Evolutionary conservation across 2,797 vertebrate species (phyloP).

Genomic region (Centroberyx gerrardi): DNA sequence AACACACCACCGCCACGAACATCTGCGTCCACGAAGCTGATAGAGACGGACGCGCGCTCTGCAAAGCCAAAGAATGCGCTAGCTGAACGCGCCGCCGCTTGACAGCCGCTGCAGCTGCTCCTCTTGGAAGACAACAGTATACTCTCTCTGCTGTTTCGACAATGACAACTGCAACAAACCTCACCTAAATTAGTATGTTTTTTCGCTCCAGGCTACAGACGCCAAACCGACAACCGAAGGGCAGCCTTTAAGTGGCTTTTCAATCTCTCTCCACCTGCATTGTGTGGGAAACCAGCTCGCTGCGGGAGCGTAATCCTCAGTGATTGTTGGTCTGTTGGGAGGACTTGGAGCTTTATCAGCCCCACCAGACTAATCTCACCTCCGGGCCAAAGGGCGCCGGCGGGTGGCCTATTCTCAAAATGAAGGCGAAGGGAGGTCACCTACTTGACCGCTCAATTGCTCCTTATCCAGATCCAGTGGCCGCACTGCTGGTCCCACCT

Average conservation of each 20-base stretch:
- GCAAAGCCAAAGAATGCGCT: conserved; percentile 25
- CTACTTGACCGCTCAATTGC: conserved; percentile 83
- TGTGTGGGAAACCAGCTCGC: conserved; percentile 45
- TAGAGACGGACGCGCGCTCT: conserved; percentile 1
- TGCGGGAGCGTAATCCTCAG: conserved; percentile 53
- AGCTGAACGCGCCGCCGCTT: conserved; percentile 1
- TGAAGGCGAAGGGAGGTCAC: conserved; percentile 85
- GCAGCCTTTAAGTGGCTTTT: conserved; percentile 30
- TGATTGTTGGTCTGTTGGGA: conserved; percentile 61
- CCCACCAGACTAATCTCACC: conserved; percentile 72
- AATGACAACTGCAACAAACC: conserved; percentile 1
- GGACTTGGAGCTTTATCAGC: conserved; percentile 70
- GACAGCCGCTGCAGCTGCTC: conserved; percentile 27
- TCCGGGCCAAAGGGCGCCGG: conserved; percentile 51
- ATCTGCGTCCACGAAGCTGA: conserved; percentile 23
- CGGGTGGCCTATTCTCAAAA: conserved; percentile 81
- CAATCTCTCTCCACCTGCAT: conserved; percentile 55
- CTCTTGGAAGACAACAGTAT: conserved; percentile 8
- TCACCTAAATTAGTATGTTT: conserved; percentile 36
- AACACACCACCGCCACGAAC: conserved; percentile 37
- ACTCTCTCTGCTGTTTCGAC: conserved; percentile 17
- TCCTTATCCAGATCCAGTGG: conserved; percentile 63
- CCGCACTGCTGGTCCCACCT: conserved; percentile 63
- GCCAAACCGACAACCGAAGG: conserved; percentile 27
- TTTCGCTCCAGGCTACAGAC: conserved; percentile 24